These are phyloP conservation scores for Coregonus ussuriensis DNA, from an alignment of 2,797 vertebrate species.

Conservation along the genomic window DNA sequence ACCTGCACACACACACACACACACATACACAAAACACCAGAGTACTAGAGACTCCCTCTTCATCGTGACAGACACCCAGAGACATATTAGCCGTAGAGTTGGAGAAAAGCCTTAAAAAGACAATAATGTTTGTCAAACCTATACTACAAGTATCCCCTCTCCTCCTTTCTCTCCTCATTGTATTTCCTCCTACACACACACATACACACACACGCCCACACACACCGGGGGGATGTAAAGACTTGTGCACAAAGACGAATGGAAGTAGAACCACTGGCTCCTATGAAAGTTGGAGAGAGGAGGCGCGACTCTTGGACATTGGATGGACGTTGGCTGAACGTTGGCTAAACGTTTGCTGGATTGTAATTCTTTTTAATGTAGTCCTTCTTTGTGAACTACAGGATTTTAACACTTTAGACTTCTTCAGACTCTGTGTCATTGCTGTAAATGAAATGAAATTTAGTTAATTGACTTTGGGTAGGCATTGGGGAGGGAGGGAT, in stretches of 20 bases:
- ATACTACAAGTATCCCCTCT: background rate
- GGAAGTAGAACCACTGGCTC: constrained; percentile 24
- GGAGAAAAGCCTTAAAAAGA: constrained; percentile 76
- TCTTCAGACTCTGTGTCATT: constrained; percentile 46
- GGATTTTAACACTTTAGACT: constrained; percentile 52
- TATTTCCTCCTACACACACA: constrained; percentile 25
- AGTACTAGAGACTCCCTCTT: constrained; percentile 21
- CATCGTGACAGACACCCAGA: constrained; percentile 36
- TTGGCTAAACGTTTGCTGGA: constrained; percentile 57
- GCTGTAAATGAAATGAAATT: constrained; percentile 57
- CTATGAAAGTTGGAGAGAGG: constrained; percentile 29
- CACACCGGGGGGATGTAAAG: constrained; percentile 55
- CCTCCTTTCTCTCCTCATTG: constrained; percentile 26
- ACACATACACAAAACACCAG: constrained; percentile 16
- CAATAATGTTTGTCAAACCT: constrained; percentile 66
- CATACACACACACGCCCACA: constrained; percentile 13
- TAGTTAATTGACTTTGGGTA: constrained; percentile 22
- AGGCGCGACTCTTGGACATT: constrained; percentile 17
- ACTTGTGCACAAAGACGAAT: constrained; percentile 46
- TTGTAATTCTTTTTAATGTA: constrained; percentile 68
- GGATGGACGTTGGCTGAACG: constrained; percentile 31
- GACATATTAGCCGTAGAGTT: constrained; percentile 51
- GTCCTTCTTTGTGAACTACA: constrained; percentile 67
- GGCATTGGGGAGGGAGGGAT: constrained; percentile 18
- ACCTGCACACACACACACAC: background rate